A percentile compares a stretch with the other conserved stretches of the same genome.
These are phyloP conservation scores for Spatula clypeata DNA, from an alignment of 2,797 vertebrate genomes.

Conservation along the genomic window DNA sequence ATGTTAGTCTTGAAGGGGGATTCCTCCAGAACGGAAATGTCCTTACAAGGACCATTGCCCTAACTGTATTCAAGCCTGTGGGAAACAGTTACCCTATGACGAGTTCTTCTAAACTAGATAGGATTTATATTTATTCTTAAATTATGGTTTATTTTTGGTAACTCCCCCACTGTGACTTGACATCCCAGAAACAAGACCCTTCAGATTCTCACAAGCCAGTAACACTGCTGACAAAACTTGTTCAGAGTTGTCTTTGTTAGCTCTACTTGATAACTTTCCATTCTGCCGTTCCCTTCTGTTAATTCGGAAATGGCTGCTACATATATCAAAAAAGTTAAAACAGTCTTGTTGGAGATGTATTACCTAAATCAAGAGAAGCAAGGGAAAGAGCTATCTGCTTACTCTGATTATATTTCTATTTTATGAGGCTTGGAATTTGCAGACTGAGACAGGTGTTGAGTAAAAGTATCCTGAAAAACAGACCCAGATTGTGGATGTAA, in stretches of 20 bases:
- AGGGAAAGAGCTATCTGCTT: not conserved
- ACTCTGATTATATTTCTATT: not conserved
- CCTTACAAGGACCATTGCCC: slow-evolving; percentile 54
- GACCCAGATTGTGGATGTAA: not conserved
- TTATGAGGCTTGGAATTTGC: not conserved
- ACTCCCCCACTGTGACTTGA: slow-evolving; percentile 56
- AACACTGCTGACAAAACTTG: not conserved
- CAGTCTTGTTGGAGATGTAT: not conserved
- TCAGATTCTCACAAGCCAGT: slow-evolving; percentile 59
- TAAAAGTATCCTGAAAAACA: not conserved
- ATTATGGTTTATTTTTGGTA: slow-evolving; percentile 66
- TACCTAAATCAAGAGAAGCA: not conserved
- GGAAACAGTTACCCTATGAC: slow-evolving; percentile 75
- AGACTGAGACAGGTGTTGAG: not conserved
- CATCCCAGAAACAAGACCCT: slow-evolving; percentile 58
- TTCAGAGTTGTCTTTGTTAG: not conserved
- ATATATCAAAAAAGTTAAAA: not conserved
- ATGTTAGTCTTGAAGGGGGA: slow-evolving; percentile 55
- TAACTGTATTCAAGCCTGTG: slow-evolving; percentile 52
- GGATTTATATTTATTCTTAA: slow-evolving; percentile 68
- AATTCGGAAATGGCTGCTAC: not conserved
- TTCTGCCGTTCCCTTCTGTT: not conserved
- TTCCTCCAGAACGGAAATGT: slow-evolving; percentile 60
- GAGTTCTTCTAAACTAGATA: slow-evolving; percentile 61
- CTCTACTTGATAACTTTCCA: not conserved